A percentile compares a stretch with the other conserved stretches of the same genome.
These are phyloP conservation scores for Orestias chungarensis DNA, from an alignment of 2,797 vertebrate genomes.

Conservation along the genomic window DNA sequence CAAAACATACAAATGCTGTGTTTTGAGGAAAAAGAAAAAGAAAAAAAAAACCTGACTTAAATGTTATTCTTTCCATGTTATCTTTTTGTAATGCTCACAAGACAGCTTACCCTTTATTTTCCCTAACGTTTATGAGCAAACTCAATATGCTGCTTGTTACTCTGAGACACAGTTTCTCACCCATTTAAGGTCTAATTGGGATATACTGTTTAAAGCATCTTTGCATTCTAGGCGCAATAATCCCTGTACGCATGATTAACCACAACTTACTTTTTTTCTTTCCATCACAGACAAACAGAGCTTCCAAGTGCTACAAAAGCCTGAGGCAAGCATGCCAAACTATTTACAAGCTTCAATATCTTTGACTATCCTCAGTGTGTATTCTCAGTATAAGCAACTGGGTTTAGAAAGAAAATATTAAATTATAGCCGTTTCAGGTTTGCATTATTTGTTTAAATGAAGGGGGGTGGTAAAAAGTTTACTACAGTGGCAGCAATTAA, in stretches of 20 bases:
- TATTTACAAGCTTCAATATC: constrained; percentile 11
- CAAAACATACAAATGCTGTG: constrained; percentile 37
- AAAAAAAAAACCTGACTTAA: neutral
- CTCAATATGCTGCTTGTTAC: constrained; percentile 37
- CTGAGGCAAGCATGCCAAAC: neutral
- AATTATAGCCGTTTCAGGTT: neutral
- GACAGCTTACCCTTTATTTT: constrained; percentile 30
- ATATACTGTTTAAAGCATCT: constrained; percentile 48
- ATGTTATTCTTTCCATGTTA: constrained; percentile 33
- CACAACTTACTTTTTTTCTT: constrained; percentile 27
- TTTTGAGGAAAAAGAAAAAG: constrained; percentile 29
- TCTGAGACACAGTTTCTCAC: constrained; percentile 41
- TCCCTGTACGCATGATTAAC: constrained; percentile 57
- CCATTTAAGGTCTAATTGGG: constrained; percentile 60
- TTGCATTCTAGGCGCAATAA: constrained; percentile 46
- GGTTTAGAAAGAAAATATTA: neutral
- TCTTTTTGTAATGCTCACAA: constrained; percentile 17
- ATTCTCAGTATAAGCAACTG: neutral
- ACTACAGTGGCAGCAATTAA: neutral
- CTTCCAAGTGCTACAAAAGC: constrained; percentile 15
- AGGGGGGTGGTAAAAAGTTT: neutral
- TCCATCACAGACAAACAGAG: constrained; percentile 10
- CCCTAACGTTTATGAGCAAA: constrained; percentile 22
- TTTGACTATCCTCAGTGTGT: neutral
- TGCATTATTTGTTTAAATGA: neutral